Conservation (phyloP, 2,888 invertebrate species). For the Agonopterix arenella region DNA sequence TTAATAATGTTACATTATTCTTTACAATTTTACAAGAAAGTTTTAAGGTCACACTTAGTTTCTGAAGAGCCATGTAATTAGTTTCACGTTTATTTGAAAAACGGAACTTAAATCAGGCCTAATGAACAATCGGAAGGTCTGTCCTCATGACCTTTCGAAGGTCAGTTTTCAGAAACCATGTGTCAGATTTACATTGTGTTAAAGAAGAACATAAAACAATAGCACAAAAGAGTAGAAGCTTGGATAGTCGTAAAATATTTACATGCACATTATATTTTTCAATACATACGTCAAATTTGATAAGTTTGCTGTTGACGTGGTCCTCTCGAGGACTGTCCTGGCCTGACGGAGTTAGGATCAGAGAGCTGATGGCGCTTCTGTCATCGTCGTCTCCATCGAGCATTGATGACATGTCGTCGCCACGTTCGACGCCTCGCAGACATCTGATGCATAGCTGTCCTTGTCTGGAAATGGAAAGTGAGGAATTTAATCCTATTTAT, state of each 20-base stretch:
- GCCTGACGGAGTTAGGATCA: conserved; percentile 60
- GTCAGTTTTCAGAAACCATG: background rate
- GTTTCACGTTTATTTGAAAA: too few species aligned
- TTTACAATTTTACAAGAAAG: background rate
- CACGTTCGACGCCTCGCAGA: conserved; percentile 78
- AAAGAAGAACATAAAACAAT: conserved; percentile 9
- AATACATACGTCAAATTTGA: conserved; percentile 77
- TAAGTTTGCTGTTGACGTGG: conserved; percentile 63
- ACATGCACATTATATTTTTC: conserved; percentile 11
- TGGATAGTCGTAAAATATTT: conserved; percentile 14
- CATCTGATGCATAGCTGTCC: conserved; percentile 90
- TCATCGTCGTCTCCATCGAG: conserved; percentile 85
- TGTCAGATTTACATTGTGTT: background rate
- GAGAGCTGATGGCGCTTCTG: conserved; percentile 78
- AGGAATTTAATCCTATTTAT: too few species aligned
- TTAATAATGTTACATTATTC: conserved; percentile 33
- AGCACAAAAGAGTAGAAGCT: conserved; percentile 30
- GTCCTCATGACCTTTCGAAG: background rate
- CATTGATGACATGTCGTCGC: conserved; percentile 80
- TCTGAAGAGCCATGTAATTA: too few species aligned
- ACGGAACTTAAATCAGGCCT: background rate
- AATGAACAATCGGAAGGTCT: too few species aligned
- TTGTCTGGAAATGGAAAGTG: conserved; percentile 72
- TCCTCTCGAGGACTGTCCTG: conserved; percentile 63
- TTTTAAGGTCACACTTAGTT: background rate